Base-by-base conservation (phyloP, 2,888 invertebrate species). In the Xylota sylvarum region DNA sequence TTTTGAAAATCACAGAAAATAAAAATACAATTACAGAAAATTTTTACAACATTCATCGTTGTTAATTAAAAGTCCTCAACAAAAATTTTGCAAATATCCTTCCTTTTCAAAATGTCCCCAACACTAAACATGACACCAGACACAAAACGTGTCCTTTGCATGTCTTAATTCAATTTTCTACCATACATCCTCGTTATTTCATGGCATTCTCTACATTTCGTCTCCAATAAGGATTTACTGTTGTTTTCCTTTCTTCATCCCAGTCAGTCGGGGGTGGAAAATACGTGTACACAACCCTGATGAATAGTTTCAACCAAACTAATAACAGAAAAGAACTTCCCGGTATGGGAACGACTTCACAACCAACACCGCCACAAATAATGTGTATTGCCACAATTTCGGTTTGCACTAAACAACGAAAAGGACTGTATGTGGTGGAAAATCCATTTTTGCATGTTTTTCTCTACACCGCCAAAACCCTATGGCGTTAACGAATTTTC, bases 311-410 rank as follows among this genome's bases (percentile, higher is more conserved):
- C 43, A 48, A 77, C 69, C 37, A 40, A 69, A 64, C 69, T 76
- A 81, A 70, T 70, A 76, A 82, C 56, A 76, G 76, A 82, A 82
- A 82, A 76, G 56, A 60, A 74, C 69, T 56, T 32, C 40, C 19
- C 14, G 48, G 67, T 60, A 62, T 35, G 17, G 40, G 65, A 48
- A 19, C 5, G 27, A 50, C 46, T 10, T 6, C 48, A 62, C 60
- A 35, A 65, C 19, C 14, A 52, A 14, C 43, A 9, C 43, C 14
- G 32, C 80, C 80, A 62, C 60, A 82, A 76, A 76, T 62, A 82
- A 70, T 82, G 76, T 76, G 69, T 82, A 55, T 37, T 69, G 48
- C 69, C 69, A 46, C 74, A 76, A 64, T 55, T 69, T 55, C 32
- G 46, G 67, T 55, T 62, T 64, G 7, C 17, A 19, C 37, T 46